phyloP scores from a whole-genome alignment of 2,797 vertebrate genomes.

The Poeciliopsis infans region DNA sequence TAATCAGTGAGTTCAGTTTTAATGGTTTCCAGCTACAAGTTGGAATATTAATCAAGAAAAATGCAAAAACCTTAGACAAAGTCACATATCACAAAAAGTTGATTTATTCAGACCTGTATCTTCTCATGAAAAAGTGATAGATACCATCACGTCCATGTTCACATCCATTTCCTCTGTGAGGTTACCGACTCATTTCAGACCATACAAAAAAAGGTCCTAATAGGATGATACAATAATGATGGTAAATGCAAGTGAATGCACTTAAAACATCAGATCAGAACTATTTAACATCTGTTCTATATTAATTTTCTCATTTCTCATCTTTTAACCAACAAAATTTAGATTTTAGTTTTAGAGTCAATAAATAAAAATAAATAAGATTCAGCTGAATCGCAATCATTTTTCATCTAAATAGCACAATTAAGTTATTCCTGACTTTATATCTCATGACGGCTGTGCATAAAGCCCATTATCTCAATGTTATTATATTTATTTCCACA shows the following conservation, averaged over 20 bases:
- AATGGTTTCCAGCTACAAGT: slow-evolving; percentile 40
- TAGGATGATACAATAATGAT: background rate
- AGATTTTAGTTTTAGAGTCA: background rate
- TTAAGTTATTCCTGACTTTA: background rate
- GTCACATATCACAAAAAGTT: slow-evolving; percentile 63
- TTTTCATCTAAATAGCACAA: background rate
- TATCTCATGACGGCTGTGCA: background rate
- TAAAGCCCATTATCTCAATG: background rate
- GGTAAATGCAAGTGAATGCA: background rate
- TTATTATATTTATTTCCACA: background rate
- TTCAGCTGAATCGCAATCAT: background rate
- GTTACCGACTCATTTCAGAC: background rate
- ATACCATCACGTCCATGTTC: background rate
- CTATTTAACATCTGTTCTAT: background rate
- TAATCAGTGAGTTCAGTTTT: slow-evolving; percentile 32
- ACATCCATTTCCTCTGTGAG: background rate
- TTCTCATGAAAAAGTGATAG: slow-evolving; percentile 7
- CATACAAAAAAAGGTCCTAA: background rate
- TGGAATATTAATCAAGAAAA: slow-evolving; percentile 57
- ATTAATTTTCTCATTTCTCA: background rate
- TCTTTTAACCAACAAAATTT: background rate
- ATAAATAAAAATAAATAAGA: background rate
- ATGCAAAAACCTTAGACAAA: slow-evolving; percentile 36
- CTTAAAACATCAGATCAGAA: background rate
- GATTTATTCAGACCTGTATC: slow-evolving; percentile 22